These are phyloP conservation scores for Bactericera cockerelli DNA, from an alignment of 1,140 invertebrate species.

Conservation along the genomic window DNA sequence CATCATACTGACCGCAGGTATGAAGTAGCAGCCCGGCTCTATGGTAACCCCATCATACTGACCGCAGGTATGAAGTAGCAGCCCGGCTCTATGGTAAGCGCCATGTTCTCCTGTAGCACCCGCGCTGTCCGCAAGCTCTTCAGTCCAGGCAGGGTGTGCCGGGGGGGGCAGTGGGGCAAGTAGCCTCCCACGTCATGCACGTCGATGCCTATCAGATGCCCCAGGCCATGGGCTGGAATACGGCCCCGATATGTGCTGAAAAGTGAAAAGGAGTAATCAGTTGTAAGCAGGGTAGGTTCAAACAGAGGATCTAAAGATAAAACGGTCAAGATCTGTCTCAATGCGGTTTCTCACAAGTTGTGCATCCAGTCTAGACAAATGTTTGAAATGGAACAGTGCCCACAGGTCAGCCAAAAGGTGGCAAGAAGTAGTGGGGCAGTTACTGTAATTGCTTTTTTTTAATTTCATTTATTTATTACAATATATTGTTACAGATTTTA, in stretches of 20 bases:
- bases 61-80: conserved; percentile 86
- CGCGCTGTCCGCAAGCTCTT: conserved; percentile 67
- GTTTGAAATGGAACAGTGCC: too few relatives aligned
- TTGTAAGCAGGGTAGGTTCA: too few relatives aligned
- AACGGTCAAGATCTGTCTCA: not conserved
- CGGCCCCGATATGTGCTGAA: conserved; percentile 48
- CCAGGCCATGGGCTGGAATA: conserved; percentile 96
- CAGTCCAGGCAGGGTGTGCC: conserved; percentile 48
- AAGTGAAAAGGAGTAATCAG: too few relatives aligned
- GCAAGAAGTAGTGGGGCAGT: too few relatives aligned
- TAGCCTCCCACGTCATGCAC: conserved; percentile 97
- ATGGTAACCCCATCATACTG: too few relatives aligned
- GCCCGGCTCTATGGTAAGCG: conserved; percentile 90
- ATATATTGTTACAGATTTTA: too few relatives aligned
- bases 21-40: too few relatives aligned
- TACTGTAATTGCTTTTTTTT: too few relatives aligned
- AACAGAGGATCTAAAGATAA: not conserved
- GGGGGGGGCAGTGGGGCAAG: conserved; percentile 35
- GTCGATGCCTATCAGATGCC: conserved; percentile 87
- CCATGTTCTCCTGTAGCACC: conserved; percentile 67
- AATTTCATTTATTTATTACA: too few relatives aligned
- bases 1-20: too few relatives aligned
- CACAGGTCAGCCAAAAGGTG: too few relatives aligned
- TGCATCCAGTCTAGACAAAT: too few relatives aligned
- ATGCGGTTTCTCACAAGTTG: not conserved